Conservation (phyloP, 53 echinoderm and acorn worm genomes). For the Hippasteria phrygiana region DNA sequence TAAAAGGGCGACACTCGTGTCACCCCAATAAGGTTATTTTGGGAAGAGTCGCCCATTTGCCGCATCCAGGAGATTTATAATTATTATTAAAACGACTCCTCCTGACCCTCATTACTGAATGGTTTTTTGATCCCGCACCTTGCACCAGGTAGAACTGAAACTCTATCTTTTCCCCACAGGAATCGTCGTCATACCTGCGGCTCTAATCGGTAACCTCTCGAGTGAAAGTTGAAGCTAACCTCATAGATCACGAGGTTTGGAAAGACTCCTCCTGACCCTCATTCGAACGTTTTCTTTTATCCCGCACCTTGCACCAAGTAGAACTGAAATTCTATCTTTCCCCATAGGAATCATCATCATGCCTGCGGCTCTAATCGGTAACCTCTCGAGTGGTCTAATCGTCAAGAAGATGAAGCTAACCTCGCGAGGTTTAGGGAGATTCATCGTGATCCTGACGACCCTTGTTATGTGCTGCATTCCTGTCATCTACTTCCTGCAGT, state of each 20-base stretch:
- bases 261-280: too few species aligned
- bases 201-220: constrained; percentile 63
- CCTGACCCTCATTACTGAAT: too few species aligned
- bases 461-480: constrained; percentile 4
- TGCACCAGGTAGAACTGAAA: too few species aligned
- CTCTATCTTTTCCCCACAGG: constrained; percentile 16
- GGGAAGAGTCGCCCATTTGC: too few species aligned
- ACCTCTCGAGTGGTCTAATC: constrained; percentile 52
- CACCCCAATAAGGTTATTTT: too few species aligned
- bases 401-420: constrained; percentile 62
- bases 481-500: constrained; percentile 52
- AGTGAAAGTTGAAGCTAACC: constrained; percentile 56
- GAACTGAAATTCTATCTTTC: not conserved
- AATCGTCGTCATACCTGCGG: constrained; percentile 65
- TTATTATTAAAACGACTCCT: too few species aligned
- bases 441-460: constrained; percentile 4
- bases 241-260: too few species aligned
- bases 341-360: constrained; percentile 63
- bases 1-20: too few species aligned
- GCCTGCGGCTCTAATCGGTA: constrained; percentile 68
- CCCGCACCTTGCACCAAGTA: too few species aligned
- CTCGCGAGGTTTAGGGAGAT: constrained; percentile 36
- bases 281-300: too few species aligned
- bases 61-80: too few species aligned
- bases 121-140: too few species aligned